Evolutionary conservation across 2,888 invertebrate species (phyloP).

Genomic region (Ypsolopha scabrella): DNA sequence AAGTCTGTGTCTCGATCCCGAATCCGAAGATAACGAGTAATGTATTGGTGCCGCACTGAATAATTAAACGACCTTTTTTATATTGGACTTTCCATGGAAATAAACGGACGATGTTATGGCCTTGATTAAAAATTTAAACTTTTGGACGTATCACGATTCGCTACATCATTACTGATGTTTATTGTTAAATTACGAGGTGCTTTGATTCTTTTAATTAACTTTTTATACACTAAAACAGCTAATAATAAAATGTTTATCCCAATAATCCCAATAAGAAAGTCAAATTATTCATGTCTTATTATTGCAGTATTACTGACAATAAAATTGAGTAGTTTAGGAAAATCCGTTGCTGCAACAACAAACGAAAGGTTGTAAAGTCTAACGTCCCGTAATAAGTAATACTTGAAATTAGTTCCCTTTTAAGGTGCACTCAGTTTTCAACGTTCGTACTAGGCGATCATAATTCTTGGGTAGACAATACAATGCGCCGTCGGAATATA

Average conservation of each 20-base stretch:
- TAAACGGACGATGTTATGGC: slow-evolving; percentile 31
- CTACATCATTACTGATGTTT: not conserved
- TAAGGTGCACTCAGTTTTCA: slow-evolving; percentile 4
- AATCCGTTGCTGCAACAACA: not conserved
- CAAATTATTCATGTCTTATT: not conserved
- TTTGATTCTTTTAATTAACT: not conserved
- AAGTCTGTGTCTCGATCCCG: slow-evolving; percentile 34
- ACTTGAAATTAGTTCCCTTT: slow-evolving; percentile 5
- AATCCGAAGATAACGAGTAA: slow-evolving; percentile 53
- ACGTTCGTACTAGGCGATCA: slow-evolving; percentile 10
- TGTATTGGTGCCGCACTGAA: slow-evolving; percentile 51
- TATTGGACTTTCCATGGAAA: slow-evolving; percentile 27
- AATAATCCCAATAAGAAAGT: not conserved
- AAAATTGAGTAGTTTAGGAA: not conserved
- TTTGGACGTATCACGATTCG: slow-evolving; percentile 1
- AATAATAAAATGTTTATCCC: not conserved
- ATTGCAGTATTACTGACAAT: not conserved
- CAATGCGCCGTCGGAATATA: not conserved
- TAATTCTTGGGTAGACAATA: slow-evolving; percentile 1
- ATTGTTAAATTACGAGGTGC: not conserved
- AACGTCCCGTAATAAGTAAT: slow-evolving; percentile 1
- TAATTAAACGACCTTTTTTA: slow-evolving; percentile 59
- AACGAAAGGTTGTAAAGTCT: not conserved
- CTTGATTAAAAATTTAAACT: slow-evolving; percentile 41
- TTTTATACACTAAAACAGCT: not conserved